Percentiles rank a stretch among this genome's conserved stretches.
Conservation (phyloP, 2,888 invertebrate genomes). For the Pyralis farinalis region DNA sequence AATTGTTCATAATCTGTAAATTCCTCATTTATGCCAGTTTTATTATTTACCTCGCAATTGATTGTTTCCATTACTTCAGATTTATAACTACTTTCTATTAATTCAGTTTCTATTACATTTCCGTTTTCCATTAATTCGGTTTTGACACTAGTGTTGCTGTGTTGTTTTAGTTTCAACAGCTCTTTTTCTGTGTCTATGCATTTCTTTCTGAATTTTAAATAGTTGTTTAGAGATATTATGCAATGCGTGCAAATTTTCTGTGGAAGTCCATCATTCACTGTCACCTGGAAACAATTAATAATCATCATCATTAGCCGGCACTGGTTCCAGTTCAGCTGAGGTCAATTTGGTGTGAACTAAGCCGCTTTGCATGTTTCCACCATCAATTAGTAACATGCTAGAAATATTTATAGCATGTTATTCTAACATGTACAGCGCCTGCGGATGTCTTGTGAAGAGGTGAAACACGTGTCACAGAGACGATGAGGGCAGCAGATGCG, state of each 20-base stretch:
- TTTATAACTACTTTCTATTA: background rate
- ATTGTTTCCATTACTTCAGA: background rate
- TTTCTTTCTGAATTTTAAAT: slow-evolving; percentile 36
- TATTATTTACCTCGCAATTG: slow-evolving; percentile 3
- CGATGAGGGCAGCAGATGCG: no score
- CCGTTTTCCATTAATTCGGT: background rate
- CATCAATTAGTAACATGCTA: no score
- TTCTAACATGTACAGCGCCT: no score
- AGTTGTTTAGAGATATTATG: slow-evolving; percentile 23
- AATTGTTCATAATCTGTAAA: background rate
- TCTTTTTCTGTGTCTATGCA: slow-evolving; percentile 24
- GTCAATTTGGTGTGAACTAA: no score
- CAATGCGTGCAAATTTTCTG: slow-evolving; percentile 43
- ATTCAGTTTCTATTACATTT: background rate
- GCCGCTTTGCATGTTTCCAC: no score
- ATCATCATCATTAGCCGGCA: no score
- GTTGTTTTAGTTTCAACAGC: background rate
- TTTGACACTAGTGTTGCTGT: background rate
- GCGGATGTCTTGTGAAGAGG: no score
- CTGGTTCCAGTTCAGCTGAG: no score
- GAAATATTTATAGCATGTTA: no score
- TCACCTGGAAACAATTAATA: slow-evolving; percentile 29
- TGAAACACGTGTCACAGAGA: no score
- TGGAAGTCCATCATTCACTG: slow-evolving; percentile 37
- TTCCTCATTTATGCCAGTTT: no score